Base-by-base conservation (phyloP, 2,113 vertebrate species). In the Campylomormyrus numenius region DNA sequence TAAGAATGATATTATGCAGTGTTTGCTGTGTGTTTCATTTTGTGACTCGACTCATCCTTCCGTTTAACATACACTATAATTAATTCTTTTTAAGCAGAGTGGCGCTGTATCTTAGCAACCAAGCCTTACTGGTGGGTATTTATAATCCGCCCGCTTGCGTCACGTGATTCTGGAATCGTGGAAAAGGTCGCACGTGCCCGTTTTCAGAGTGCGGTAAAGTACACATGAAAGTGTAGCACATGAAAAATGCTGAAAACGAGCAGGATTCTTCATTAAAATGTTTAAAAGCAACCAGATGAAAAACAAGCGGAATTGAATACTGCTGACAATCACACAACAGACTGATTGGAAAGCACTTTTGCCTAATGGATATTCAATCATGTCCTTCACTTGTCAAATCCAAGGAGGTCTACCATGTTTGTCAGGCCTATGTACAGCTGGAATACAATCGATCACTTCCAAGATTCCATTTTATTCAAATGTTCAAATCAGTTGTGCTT, bases 1-100 rank as follows among this genome's bases (percentile, higher is more conserved):
- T 96, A 95, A 95, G 95, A 89, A 93, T 93, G 11, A 84, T 92
- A 95, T 92, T 88, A 92, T 92, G 92, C 94, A 93, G 91, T 88
- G 92, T 93, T 93, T 88, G 90, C 53, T 27, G 77, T 77, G 21
- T 62, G 21, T 52, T 31, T 45, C 42, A n/a, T 46, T 85, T 52
- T 83, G 31, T 45, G 77, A 85, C 74, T 84, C 21, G 8, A 45
- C 35, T 58, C 17, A 4, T 53, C 50, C 74, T 83, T 80, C 49
- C 35, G 35, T 31, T 77, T 49, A 77, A 80, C 46, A 70, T 27
- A 70, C 88, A 74, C 62, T 89, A 74, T 83, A 53, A 48, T 50
- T 50, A 53, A 48, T 89, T 89, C 70, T 48, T 49, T 74, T 50
- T 53, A 45, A 53, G 70, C 48, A 53, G 46, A 89, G 48, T 42